Evolutionary conservation across 2,797 vertebrate species (phyloP).

Genomic region (Danio tinwini): DNA sequence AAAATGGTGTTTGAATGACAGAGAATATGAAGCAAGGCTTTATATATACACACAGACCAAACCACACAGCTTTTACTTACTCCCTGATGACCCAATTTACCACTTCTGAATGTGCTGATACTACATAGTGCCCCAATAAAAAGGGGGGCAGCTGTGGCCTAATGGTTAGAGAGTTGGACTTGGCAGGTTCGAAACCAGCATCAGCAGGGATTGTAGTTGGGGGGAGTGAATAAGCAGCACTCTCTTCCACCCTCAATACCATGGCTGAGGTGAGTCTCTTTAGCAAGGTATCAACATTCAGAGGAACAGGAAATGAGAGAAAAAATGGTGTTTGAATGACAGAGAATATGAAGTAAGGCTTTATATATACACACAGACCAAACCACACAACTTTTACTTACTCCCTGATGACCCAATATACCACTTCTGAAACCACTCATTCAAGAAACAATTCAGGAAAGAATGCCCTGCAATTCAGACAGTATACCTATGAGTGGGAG

Average conservation of each 20-base stretch:
- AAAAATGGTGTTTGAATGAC: conserved; percentile 29
- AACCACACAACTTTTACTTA: not conserved
- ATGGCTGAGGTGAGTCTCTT: too few species aligned
- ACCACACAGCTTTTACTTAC: not conserved
- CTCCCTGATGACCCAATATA: conserved; percentile 12
- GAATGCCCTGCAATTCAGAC: not conserved
- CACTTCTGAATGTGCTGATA: too few species aligned
- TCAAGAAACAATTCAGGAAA: conserved; percentile 29
- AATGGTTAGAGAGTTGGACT: too few species aligned
- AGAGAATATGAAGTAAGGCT: conserved; percentile 10
- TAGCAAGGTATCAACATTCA: not conserved
- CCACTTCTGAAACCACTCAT: conserved; percentile 17
- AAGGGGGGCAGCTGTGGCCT: too few species aligned
- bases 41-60: conserved; percentile 7
- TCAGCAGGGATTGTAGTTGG: too few species aligned
- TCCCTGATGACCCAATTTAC: conserved; percentile 12
- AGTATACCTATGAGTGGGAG: not conserved
- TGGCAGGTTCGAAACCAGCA: too few species aligned
- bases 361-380: conserved; percentile 9
- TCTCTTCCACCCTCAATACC: too few species aligned
- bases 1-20: conserved; percentile 32
- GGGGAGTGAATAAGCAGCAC: too few species aligned
- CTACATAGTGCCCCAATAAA: too few species aligned
- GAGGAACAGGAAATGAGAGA: conserved; percentile 31
- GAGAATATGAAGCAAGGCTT: conserved; percentile 1